A percentile compares a stretch with the other conserved stretches of the same genome.
These are phyloP conservation scores for Ormyrus rosae DNA, from an alignment of 2,888 invertebrate genomes.

Conservation along the genomic window DNA sequence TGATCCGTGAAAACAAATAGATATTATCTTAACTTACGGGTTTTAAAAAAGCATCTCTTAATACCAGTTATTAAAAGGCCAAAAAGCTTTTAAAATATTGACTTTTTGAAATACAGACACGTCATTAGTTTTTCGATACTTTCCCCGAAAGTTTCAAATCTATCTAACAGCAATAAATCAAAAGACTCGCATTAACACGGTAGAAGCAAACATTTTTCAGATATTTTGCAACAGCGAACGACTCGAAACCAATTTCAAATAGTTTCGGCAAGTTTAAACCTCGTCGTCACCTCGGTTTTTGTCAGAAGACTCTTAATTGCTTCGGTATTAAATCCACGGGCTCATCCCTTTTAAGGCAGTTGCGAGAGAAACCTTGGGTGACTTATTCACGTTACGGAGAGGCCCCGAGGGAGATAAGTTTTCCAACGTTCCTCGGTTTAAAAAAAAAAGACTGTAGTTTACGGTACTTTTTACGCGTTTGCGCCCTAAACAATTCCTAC, in stretches of 20 bases:
- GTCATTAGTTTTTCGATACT: too few species aligned
- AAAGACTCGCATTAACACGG: slow-evolving; percentile 9
- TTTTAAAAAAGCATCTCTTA: too few species aligned
- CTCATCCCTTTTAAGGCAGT: too few species aligned
- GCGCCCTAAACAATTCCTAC: slow-evolving; percentile 15
- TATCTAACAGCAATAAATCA: neutral
- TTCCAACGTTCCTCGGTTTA: neutral
- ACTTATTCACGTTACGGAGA: neutral
- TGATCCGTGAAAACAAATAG: too few species aligned
- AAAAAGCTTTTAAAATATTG: too few species aligned
- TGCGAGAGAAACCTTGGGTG: slow-evolving; percentile 15
- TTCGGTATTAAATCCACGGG: slow-evolving; percentile 27
- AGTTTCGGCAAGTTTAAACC: neutral
- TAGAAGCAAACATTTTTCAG: neutral
- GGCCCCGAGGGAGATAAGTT: slow-evolving; percentile 11
- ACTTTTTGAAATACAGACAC: too few species aligned
- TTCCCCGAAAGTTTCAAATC: neutral
- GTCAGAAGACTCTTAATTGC: slow-evolving; percentile 33
- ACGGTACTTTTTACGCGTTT: slow-evolving; percentile 18
- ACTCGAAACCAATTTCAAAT: neutral
- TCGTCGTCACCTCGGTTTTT: too few species aligned
- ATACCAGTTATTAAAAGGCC: too few species aligned
- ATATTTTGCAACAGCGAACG: too few species aligned
- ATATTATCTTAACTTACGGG: too few species aligned
- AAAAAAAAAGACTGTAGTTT: slow-evolving; percentile 10